Evolutionary conservation across 2,888 invertebrate species (phyloP).

Genomic region (Machimus rusticus): DNA sequence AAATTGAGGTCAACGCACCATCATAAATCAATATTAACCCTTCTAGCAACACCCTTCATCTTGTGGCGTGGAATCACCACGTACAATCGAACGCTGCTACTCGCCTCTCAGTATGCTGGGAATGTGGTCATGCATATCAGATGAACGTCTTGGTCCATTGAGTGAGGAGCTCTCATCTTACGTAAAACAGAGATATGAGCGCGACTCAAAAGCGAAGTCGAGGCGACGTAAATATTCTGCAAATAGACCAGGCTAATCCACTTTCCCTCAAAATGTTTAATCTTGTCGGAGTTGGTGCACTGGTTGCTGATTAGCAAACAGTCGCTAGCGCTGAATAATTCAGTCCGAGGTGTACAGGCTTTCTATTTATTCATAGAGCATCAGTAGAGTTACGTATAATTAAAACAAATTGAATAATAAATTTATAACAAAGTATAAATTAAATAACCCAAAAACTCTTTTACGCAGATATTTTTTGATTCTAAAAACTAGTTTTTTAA

Average conservation of each 20-base stretch:
- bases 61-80: slow-evolving; percentile 31
- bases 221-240: slow-evolving; percentile 1
- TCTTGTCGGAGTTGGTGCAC: neutral
- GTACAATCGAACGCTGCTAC: slow-evolving; percentile 10
- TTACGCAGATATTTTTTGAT: too few species aligned
- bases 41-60: slow-evolving; percentile 32
- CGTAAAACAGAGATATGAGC: neutral
- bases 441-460: too few species aligned
- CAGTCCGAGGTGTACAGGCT: neutral
- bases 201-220: neutral
- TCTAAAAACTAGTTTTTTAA: too few species aligned
- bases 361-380: neutral
- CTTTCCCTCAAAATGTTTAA: neutral
- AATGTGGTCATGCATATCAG: slow-evolving; percentile 40
- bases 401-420: too few species aligned
- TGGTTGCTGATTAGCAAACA: neutral
- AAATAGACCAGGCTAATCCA: slow-evolving; percentile 17
- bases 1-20: slow-evolving; percentile 39
- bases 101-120: slow-evolving; percentile 22
- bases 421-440: too few species aligned
- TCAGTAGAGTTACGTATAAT: neutral
- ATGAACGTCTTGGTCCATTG: slow-evolving; percentile 31
- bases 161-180: neutral
- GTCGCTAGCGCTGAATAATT: neutral
- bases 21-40: slow-evolving; percentile 42